Evolutionary conservation across 2,797 vertebrate species (phyloP), one percentile per base, ranked within the genome.

Genomic region (Falco cherrug): DNA sequence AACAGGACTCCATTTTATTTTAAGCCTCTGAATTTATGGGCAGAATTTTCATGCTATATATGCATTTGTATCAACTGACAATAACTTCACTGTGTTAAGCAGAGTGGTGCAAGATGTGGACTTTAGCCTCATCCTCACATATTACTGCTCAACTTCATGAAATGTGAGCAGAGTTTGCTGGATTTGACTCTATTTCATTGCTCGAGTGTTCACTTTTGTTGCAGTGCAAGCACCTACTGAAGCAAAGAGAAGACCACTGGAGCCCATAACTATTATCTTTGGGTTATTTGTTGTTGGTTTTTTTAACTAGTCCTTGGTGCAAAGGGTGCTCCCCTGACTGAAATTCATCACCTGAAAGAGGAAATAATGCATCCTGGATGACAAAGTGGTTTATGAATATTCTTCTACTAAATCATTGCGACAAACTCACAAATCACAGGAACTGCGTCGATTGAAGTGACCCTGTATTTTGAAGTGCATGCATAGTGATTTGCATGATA

Each of bases 381-480:
- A 63, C 16, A 93, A 79, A 91, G 68, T 18, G 4, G 5, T 43
- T 83, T 87, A 60, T 87, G 73, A 96, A 73, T 24, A 17, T 51
- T 57, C 24, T 82, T 94, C 73, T 88, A 79, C 68, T 43, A 95
- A 91, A 95, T 82, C 11, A 70, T 33, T 39, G 19, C 10, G 11
- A 33, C 24, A 77, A 61, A 37, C 28, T 45, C 75, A 83, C 75
- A 92, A 89, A 95, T 91, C 61, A 81, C 57, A 84, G 56, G 65
- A 93, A 13, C 13, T 3, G 1, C 74, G 91, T 12, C 83, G 53
- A 88, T 65, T 89, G 70, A 69, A 67, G 39, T 94, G 71, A 71
- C 26, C 69, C 73, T 73, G 45, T 29, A 79, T 92, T 95, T 61
- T 92, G 64, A 94, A 96, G 57, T 60, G 78, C 19, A 79, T 53